Evolutionary conservation across 1,140 invertebrate species (phyloP).

Genomic region (Araneus ventricosus): DNA sequence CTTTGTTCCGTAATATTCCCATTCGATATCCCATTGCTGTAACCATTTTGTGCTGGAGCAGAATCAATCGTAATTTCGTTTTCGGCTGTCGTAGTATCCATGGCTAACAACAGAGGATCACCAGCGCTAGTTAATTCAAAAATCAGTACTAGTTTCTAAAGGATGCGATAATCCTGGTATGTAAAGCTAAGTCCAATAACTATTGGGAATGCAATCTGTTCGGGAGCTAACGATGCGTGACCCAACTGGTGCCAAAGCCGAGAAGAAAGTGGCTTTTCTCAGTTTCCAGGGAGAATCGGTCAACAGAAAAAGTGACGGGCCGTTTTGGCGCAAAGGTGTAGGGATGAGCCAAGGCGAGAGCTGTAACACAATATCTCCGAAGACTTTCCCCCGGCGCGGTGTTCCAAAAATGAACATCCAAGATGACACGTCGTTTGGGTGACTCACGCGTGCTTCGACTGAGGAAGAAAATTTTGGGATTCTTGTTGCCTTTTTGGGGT

Average conservation of each 20-base stretch:
- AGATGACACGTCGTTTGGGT: conserved; percentile 42
- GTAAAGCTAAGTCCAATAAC: background rate
- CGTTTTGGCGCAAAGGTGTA: conserved; percentile 3
- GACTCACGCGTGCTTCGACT: conserved; percentile 43
- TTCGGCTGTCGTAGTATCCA: conserved; percentile 34
- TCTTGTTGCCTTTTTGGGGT: conserved; percentile 65
- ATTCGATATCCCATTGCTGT: conserved; percentile 32
- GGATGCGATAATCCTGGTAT: background rate
- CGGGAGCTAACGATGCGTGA: conserved; percentile 52
- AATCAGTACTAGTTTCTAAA: background rate
- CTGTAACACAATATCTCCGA: conserved; percentile 36
- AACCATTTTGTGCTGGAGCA: background rate
- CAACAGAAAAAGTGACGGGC: conserved; percentile 19
- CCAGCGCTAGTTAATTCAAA: background rate
- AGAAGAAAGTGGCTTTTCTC: conserved; percentile 42
- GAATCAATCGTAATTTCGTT: conserved; percentile 23
- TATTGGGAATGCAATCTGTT: background rate
- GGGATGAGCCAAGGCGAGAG: conserved; percentile 29
- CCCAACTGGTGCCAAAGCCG: conserved; percentile 45
- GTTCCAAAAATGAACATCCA: conserved; percentile 63
- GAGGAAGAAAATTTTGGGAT: conserved; percentile 48
- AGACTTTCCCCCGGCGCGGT: background rate
- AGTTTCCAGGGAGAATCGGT: conserved; percentile 5
- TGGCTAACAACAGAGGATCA: background rate
- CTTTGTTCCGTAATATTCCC: background rate